These are phyloP conservation scores for Paramuricea clavata DNA, from an alignment of 92 coral and sea anemone species.

Conservation along the genomic window DNA sequence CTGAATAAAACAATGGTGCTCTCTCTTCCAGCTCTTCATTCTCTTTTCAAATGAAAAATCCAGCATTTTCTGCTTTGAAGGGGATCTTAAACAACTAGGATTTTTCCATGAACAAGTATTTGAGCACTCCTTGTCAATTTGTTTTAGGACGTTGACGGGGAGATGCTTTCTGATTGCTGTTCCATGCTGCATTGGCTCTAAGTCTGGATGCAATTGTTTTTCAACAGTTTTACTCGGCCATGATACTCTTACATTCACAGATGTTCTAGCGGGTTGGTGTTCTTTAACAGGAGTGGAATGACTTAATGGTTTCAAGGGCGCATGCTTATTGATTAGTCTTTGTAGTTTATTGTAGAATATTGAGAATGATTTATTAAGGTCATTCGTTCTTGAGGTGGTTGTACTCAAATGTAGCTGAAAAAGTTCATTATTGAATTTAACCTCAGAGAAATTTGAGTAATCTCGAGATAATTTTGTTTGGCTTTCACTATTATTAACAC, in stretches of 20 bases:
- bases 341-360: too few species aligned
- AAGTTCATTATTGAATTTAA: too few species aligned
- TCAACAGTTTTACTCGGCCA: constrained; percentile 40
- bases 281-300: constrained; percentile 32
- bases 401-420: too few species aligned
- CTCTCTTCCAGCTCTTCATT: constrained; percentile 31
- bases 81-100: constrained; percentile 31
- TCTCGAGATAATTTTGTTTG: too few species aligned
- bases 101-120: constrained; percentile 13
- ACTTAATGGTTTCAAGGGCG: too few species aligned
- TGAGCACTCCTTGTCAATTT: constrained; percentile 25
- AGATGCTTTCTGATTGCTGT: constrained; percentile 37
- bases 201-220: constrained; percentile 23
- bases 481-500: too few species aligned
- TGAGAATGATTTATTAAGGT: too few species aligned
- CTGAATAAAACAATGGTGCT: constrained; percentile 34
- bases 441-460: too few species aligned
- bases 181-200: constrained; percentile 40
- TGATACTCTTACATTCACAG: constrained; percentile 15
- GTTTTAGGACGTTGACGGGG: constrained; percentile 20
- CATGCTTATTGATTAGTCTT: too few species aligned
- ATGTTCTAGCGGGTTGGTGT: constrained; percentile 1
- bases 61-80: constrained; percentile 23
- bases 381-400: too few species aligned
- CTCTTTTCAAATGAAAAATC: constrained; percentile 37